Evolutionary conservation across 2,113 vertebrate genomes (phyloP), one percentile per base, ranked within the genome.

Genomic region (Peromyscus polionotus): DNA sequence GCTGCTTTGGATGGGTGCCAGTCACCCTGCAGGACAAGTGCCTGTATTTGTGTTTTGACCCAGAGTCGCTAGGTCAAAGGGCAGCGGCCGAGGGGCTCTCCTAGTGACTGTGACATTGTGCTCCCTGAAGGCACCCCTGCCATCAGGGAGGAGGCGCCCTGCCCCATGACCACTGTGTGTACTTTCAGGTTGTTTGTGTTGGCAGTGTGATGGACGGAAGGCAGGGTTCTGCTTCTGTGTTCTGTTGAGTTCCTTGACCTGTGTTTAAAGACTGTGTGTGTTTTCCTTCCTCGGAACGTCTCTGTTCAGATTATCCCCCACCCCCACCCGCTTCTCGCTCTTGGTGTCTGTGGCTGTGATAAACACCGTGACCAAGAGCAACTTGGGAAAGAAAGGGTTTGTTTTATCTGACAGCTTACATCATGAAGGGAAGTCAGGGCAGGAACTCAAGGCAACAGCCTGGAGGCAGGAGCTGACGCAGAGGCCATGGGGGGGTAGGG

Each of bases 271-370:
- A 28, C 67, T 59, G 22, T 72, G 63, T 93, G 12, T 73, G 39
- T n/a, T 75, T 96, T 57, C 36, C 86, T 95, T 85, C 36, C 54
- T 88, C 20, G 59, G 39, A 51, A 65, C 59, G 75, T 94, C 22
- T 86, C 33, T 45, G 7, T 90, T 92, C 24, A 19, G 51, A 22
- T 76, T 51, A 63, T 92, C 94, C 75, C n/a, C 42, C 17, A 33
- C 36, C 61, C 33, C 28, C 19, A 5, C 51, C 51, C 51, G 7
- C 51, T 90, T 90, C 84, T 95, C 73, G 83, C 92, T 70, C 65
- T 42, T 61, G 22, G 36, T 31, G 57, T 17, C 59, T 63, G n/a
- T 42, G 63, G 57, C 59, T 63, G n/a, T 84, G 22, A 42, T 63
- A 45, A 42, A 11, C 83, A n/a, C 39, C 39, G 5, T 45, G n/a